These are phyloP conservation scores for Serripes groenlandicus DNA, from an alignment of 2,888 invertebrate species.

Conservation along the genomic window DNA sequence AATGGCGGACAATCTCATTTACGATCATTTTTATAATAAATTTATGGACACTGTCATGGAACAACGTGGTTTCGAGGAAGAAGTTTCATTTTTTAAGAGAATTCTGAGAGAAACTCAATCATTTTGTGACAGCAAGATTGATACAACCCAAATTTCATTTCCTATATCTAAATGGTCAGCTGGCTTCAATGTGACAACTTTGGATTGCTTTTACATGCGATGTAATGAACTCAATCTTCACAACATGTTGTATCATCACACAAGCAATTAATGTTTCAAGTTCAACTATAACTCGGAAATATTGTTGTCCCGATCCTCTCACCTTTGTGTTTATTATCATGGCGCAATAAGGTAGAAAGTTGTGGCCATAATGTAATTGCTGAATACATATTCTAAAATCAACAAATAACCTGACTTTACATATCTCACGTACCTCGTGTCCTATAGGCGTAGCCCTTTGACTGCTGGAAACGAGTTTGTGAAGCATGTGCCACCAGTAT, in stretches of 20 bases:
- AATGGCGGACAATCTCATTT: constrained; percentile 76
- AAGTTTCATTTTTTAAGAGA: constrained; percentile 59
- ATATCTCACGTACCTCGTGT: too few relatives aligned
- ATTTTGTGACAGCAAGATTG: constrained; percentile 53
- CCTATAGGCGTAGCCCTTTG: too few relatives aligned
- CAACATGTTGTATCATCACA: constrained; percentile 47
- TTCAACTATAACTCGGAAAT: too few relatives aligned
- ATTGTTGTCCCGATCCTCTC: too few relatives aligned
- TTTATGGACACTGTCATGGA: constrained; percentile 67
- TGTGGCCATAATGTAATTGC: too few relatives aligned
- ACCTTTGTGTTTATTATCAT: too few relatives aligned
- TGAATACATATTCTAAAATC: too few relatives aligned
- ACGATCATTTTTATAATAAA: constrained; percentile 74
- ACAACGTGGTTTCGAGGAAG: constrained; percentile 55
- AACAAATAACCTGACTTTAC: too few relatives aligned
- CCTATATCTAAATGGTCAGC: constrained; percentile 42
- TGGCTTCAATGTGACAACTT: constrained; percentile 46
- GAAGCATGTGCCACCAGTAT: too few relatives aligned
- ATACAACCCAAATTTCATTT: neutral
- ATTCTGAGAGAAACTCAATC: constrained; percentile 42
- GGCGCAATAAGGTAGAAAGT: too few relatives aligned
- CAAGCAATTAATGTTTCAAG: too few relatives aligned
- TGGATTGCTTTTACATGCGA: constrained; percentile 63
- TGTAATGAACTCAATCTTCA: constrained; percentile 53
- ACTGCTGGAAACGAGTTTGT: too few relatives aligned